These are phyloP conservation scores for Neuroterus valhalla DNA, from an alignment of 1,140 invertebrate species.

Conservation along the genomic window DNA sequence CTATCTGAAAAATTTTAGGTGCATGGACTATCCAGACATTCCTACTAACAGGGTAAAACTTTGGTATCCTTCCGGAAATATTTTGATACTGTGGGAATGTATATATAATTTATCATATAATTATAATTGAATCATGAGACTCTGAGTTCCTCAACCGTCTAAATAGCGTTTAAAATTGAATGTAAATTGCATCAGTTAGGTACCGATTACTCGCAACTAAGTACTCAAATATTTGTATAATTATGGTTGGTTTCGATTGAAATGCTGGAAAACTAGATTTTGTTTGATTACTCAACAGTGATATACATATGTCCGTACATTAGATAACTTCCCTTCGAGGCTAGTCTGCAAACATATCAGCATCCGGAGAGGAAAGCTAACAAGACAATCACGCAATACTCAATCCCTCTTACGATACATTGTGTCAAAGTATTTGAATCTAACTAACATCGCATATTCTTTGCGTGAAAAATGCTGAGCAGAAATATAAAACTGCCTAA, in stretches of 20 bases:
- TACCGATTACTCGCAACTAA: slow-evolving; percentile 10
- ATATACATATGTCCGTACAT: slow-evolving; percentile 7
- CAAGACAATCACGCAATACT: slow-evolving; percentile 1
- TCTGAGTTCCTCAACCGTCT: no score
- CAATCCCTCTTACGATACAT: neutral
- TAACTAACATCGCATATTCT: no score
- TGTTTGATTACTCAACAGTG: slow-evolving; percentile 3
- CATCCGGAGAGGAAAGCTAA: slow-evolving; percentile 9
- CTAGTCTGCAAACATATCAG: neutral
- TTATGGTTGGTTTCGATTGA: slow-evolving; percentile 10
- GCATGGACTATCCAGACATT: no score
- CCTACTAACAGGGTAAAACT: no score
- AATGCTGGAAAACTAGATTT: slow-evolving; percentile 15
- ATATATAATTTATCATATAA: no score
- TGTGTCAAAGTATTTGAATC: no score
- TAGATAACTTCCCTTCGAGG: slow-evolving; percentile 14
- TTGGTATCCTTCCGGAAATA: no score
- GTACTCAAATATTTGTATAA: slow-evolving; percentile 21
- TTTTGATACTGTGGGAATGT: no score
- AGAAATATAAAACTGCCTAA: no score
- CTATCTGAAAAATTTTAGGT: no score
- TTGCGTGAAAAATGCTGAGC: no score
- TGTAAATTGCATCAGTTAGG: neutral
- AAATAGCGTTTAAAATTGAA: neutral
- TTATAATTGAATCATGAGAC: no score